Conservation (phyloP, 23 tunicate genomes). For the Ciona savignyi region DNA sequence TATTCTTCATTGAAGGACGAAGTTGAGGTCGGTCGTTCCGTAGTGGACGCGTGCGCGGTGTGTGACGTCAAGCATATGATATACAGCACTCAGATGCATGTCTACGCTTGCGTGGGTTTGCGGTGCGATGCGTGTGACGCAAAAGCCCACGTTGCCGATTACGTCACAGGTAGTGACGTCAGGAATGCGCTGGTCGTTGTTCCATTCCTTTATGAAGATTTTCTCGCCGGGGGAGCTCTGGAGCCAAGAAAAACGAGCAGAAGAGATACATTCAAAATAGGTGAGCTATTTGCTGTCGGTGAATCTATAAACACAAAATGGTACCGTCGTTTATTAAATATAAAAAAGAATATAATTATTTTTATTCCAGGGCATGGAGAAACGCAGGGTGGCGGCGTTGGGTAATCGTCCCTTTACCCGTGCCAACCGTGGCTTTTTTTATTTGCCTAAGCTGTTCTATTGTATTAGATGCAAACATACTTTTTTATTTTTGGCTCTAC, state of each 20-base stretch:
- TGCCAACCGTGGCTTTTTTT: too few relatives aligned
- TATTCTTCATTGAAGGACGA: slow-evolving; percentile 48
- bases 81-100: slow-evolving; percentile 48
- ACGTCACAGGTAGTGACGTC: slow-evolving; percentile 13
- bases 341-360: too few relatives aligned
- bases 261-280: slow-evolving; percentile 13
- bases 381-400: too few relatives aligned
- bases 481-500: too few relatives aligned
- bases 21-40: slow-evolving; percentile 32
- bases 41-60: slow-evolving; percentile 29
- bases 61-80: slow-evolving; percentile 19
- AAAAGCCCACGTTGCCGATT: slow-evolving; percentile 57
- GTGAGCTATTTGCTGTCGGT: too few relatives aligned
- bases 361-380: too few relatives aligned
- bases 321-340: too few relatives aligned
- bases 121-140: slow-evolving; percentile 55
- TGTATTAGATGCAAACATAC: too few relatives aligned
- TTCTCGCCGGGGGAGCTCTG: slow-evolving; percentile 23
- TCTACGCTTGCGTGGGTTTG: slow-evolving; percentile 39
- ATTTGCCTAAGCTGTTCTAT: too few relatives aligned
- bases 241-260: slow-evolving; percentile 19
- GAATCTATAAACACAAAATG: too few relatives aligned
- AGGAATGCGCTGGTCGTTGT: slow-evolving; percentile 25
- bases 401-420: too few relatives aligned
- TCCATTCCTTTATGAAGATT: slow-evolving; percentile 65